Conservation (phyloP, 2,113 vertebrate genomes). For the Cygnus buccinator region DNA sequence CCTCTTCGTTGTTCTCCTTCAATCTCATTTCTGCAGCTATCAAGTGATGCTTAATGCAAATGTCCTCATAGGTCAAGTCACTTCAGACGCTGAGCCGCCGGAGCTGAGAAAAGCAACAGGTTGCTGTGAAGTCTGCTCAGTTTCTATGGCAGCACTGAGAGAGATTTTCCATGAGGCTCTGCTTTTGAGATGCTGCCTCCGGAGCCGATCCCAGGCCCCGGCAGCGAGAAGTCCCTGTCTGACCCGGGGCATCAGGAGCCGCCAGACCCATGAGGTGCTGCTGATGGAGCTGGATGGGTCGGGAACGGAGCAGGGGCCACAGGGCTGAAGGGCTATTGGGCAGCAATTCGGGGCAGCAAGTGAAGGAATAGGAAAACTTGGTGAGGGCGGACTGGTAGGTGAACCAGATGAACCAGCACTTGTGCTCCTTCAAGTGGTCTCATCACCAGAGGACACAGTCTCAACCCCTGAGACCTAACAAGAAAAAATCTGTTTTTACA, state of each 20-base stretch:
- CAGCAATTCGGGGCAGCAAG: not conserved
- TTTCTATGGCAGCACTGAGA: slow-evolving; percentile 56
- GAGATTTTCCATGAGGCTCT: not conserved
- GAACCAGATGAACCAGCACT: not conserved
- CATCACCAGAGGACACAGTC: not conserved
- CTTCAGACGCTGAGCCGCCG: not conserved
- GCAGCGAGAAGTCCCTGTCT: not conserved
- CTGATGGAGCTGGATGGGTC: not conserved
- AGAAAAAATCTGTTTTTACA: not conserved
- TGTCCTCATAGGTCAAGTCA: slow-evolving; percentile 23
- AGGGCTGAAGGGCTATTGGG: not conserved
- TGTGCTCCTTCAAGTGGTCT: not conserved
- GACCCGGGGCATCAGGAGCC: not conserved
- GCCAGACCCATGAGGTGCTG: accelerated
- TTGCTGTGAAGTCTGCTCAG: slow-evolving; percentile 2
- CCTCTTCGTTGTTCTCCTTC: not conserved
- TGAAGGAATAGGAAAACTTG: not conserved
- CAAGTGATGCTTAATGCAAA: not conserved
- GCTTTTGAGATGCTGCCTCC: not conserved
- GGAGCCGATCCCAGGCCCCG: not conserved
- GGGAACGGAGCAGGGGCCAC: not conserved
- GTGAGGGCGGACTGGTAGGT: not conserved
- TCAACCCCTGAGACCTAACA: not conserved
- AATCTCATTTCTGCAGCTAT: not conserved
- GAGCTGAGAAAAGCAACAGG: slow-evolving; percentile 4